Evolutionary conservation across 2,888 invertebrate genomes (phyloP).

Genomic region (Mythimna albipuncta): DNA sequence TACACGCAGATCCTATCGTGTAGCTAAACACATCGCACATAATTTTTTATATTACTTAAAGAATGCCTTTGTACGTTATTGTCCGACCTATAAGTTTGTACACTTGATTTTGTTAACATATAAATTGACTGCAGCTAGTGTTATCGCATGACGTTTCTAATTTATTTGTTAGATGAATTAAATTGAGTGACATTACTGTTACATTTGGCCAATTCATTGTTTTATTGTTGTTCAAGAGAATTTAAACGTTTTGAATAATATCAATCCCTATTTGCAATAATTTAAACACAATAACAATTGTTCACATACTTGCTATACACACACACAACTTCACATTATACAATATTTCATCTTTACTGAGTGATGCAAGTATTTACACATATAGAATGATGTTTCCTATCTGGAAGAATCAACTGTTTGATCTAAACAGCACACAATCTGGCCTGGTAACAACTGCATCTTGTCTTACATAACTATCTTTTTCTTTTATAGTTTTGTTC

Average conservation of each 20-base stretch:
- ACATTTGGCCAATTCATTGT: slow-evolving; percentile 54
- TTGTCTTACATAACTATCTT: not conserved
- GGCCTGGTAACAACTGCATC: not conserved
- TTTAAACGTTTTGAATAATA: slow-evolving; percentile 49
- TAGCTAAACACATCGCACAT: slow-evolving; percentile 47
- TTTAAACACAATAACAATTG: slow-evolving; percentile 25
- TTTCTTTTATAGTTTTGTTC: not conserved
- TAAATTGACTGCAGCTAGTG: slow-evolving; percentile 33
- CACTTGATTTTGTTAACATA: slow-evolving; percentile 37
- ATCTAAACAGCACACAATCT: not conserved
- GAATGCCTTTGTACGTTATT: slow-evolving; percentile 44
- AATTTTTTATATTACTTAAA: slow-evolving; percentile 39
- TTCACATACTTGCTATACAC: slow-evolving; percentile 21
- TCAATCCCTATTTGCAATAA: slow-evolving; percentile 27
- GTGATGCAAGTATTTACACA: slow-evolving; percentile 12
- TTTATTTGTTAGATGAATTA: slow-evolving; percentile 51
- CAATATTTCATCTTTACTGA: not conserved
- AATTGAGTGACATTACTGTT: slow-evolving; percentile 58
- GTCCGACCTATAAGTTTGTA: slow-evolving; percentile 16
- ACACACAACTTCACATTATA: slow-evolving; percentile 13
- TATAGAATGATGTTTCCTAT: not conserved
- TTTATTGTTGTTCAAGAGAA: slow-evolving; percentile 53
- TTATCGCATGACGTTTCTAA: slow-evolving; percentile 40
- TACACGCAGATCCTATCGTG: slow-evolving; percentile 49
- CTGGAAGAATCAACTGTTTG: not conserved